Evolutionary conservation across 2,113 vertebrate species (phyloP).

Genomic region (Herpailurus yagouaroundi): DNA sequence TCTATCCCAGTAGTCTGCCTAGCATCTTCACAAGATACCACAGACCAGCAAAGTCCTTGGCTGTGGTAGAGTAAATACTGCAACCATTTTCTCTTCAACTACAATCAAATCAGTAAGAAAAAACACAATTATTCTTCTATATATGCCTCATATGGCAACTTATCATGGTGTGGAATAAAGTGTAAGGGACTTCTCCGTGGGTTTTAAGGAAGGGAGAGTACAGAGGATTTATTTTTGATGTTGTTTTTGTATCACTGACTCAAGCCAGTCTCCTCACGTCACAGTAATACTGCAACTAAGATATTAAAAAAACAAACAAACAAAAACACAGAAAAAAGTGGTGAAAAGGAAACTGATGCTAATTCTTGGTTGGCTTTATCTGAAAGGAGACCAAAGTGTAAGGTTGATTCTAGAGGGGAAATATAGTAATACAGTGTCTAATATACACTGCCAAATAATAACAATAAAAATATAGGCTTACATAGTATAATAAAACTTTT

Average conservation of each 20-base stretch:
- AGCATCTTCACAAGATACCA: slow-evolving; percentile 26
- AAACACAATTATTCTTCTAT: slow-evolving; percentile 42
- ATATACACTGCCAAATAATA: neutral
- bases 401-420: slow-evolving; percentile 47
- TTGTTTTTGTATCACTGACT: slow-evolving; percentile 16
- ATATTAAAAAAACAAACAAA: neutral
- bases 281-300: slow-evolving; percentile 2
- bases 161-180: neutral
- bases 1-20: slow-evolving; percentile 37
- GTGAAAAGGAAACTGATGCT: slow-evolving; percentile 29
- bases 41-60: slow-evolving; percentile 42
- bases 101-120: slow-evolving; percentile 44
- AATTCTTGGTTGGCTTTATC: slow-evolving; percentile 17
- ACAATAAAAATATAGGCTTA: slow-evolving; percentile 1
- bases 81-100: slow-evolving; percentile 38
- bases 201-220: neutral
- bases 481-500: neutral
- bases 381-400: neutral
- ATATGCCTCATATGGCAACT: slow-evolving; percentile 13
- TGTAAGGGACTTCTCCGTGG: neutral
- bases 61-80: slow-evolving; percentile 34
- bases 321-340: slow-evolving; percentile 20
- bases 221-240: slow-evolving; percentile 16
- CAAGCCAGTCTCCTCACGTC: neutral
- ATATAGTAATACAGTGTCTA: neutral